Conservation (phyloP, 2,113 vertebrate species). For the Ictalurus furcatus region DNA sequence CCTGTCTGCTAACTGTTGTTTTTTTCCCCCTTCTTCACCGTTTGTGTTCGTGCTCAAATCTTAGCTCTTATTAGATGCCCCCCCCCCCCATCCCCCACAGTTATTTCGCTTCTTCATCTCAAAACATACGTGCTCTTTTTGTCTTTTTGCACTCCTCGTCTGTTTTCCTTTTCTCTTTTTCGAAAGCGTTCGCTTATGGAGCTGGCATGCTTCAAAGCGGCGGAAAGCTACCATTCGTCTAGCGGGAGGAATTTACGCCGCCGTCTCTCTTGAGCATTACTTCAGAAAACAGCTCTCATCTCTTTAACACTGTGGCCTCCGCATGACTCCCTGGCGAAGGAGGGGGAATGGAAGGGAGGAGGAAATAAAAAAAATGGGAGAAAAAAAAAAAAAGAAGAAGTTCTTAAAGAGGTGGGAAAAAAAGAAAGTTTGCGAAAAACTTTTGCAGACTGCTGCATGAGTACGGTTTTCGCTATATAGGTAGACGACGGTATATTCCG, state of each 20-base stretch:
- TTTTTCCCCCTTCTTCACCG: conserved; percentile 24
- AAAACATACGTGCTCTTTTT: conserved; percentile 14
- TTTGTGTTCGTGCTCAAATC: conserved; percentile 11
- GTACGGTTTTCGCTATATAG: not conserved
- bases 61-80: conserved; percentile 22
- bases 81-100: not conserved
- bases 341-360: conserved; percentile 25
- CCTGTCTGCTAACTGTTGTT: conserved; percentile 28
- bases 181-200: conserved; percentile 68
- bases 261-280: conserved; percentile 71
- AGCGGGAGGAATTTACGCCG: conserved; percentile 71
- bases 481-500: not conserved
- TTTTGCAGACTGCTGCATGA: conserved; percentile 21
- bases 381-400: not conserved
- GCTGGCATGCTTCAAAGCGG: conserved; percentile 75
- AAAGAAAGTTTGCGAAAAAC: conserved; percentile 7
- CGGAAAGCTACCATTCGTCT: conserved; percentile 72
- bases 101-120: not conserved
- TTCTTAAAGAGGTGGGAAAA: not conserved
- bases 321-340: conserved; percentile 66
- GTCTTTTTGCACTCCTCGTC: not conserved
- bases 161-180: conserved; percentile 47
- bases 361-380: not conserved
- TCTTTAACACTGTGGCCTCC: conserved; percentile 78
- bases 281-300: conserved; percentile 73